phyloP scores from a whole-genome alignment of 2,113 vertebrate genomes.

The Pangasianodon hypophthalmus region DNA sequence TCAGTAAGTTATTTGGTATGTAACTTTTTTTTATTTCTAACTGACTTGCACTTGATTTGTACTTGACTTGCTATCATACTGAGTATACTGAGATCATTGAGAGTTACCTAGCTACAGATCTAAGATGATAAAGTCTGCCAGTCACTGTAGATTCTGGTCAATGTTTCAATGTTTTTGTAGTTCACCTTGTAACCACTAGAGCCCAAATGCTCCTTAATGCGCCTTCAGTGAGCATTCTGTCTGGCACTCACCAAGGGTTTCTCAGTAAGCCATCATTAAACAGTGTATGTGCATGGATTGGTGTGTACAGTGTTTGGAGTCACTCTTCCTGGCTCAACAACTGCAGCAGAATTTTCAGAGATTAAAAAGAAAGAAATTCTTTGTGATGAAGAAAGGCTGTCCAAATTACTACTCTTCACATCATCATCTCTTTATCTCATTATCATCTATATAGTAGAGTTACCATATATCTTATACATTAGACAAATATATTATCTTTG shows the following conservation, averaged over 20 bases:
- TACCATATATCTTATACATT: not conserved
- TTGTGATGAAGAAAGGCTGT: not conserved
- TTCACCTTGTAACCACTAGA: not conserved
- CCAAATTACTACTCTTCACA: not conserved
- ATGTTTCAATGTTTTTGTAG: not conserved
- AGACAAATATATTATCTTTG: not conserved
- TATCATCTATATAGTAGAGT: not conserved
- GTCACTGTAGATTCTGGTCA: not conserved
- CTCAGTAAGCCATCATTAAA: not conserved
- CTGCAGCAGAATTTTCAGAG: not conserved
- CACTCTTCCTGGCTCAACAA: not conserved
- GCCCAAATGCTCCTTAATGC: not conserved
- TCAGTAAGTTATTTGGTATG: not conserved
- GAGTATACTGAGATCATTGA: not conserved
- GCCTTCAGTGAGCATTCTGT: not conserved
- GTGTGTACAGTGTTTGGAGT: not conserved
- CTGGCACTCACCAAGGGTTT: not conserved
- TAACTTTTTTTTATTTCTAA: not conserved
- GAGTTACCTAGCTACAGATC: not conserved
- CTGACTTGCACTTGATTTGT: too few relatives aligned
- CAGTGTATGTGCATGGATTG: not conserved
- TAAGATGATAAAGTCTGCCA: not conserved
- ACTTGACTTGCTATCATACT: not conserved
- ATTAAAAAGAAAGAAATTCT: not conserved
- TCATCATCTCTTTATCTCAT: not conserved